Evolutionary conservation across 2,888 invertebrate genomes (phyloP), one percentile per base, ranked within the genome.

Genomic region (Synergus japonicus): DNA sequence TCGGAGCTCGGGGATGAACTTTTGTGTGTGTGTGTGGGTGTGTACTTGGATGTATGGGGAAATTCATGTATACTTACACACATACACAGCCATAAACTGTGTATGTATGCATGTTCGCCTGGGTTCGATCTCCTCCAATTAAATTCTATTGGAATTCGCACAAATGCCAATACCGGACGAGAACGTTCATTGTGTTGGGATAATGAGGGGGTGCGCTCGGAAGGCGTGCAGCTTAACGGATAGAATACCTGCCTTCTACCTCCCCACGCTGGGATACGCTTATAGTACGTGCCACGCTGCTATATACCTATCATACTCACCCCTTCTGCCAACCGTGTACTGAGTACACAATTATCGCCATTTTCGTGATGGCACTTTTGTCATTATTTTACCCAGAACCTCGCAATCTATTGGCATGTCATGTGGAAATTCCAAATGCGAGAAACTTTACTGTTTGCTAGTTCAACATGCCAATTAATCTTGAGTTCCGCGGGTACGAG

Each of bases 61-160:
- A 22, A 5, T 46, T n/a, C 43, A 44, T 46, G 7, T 73, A 13
- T 37, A 54, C 37, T 41, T n/a, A 37, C 29, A 37, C 37, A 43
- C 43, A 3, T 60, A 43, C 46, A 76, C 43, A 12, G 78, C 73
- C 65, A 58, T 81, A 73, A 78, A 78, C 73, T 46, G 73, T 77
- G 41, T 44, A 60, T 58, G 58, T 18, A 41, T 66, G 81, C 83
- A 79, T 83, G 84, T 79, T 83, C 29, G 83, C 54, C 76, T 77
- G 77, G 82, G 86, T 85, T 85, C 89, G 86, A 90, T 88, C 89
- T 89, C 88, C 89, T 89, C 89, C 91, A 91, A 91, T 91, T 91
- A 91, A 90, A 91, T 91, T 91, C 90, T 88, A 91, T 91, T 88
- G 91, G 91, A 89, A 91, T 91, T 90, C 86, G 87, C 87, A 88